Percentiles rank a stretch among this genome's conserved stretches.
These are phyloP conservation scores for Nannobrachium achirus DNA, from an alignment of 2,113 vertebrate genomes.

Conservation along the genomic window DNA sequence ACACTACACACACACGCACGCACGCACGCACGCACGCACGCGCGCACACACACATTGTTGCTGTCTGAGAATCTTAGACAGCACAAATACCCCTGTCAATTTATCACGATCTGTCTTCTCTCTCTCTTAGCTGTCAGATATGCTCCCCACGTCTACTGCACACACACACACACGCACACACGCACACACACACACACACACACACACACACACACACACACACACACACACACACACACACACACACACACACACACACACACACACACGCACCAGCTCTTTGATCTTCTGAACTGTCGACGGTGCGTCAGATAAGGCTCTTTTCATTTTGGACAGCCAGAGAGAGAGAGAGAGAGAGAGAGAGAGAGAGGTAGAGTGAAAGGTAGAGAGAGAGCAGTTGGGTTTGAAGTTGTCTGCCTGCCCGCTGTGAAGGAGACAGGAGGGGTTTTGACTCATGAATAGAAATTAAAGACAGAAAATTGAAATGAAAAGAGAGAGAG, in stretches of 20 bases:
- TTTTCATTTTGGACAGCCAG: constrained; percentile 7
- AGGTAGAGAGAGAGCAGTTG: neutral
- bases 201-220: too few relatives aligned
- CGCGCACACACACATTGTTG: neutral
- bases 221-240: too few relatives aligned
- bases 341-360: neutral
- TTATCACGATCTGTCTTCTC: constrained; percentile 9
- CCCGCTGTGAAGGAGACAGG: constrained; percentile 30
- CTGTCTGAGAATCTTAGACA: neutral
- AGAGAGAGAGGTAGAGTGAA: neutral
- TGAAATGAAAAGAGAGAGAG: constrained; percentile 12
- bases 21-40: too few relatives aligned
- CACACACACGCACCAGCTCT: constrained; percentile 3
- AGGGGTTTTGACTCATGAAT: constrained; percentile 30
- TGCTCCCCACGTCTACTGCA: constrained; percentile 16
- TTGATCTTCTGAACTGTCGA: constrained; percentile 27
- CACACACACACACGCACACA: too few relatives aligned
- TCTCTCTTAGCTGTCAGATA: constrained; percentile 12
- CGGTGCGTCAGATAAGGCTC: constrained; percentile 2
- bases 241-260: too few relatives aligned
- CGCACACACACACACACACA: too few relatives aligned
- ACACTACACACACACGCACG: too few relatives aligned
- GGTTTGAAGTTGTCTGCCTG: constrained; percentile 8
- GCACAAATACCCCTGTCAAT: constrained; percentile 6
- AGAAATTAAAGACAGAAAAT: neutral